These are phyloP conservation scores for Amphimallon solstitiale DNA, from an alignment of 2,888 invertebrate genomes.

Conservation along the genomic window DNA sequence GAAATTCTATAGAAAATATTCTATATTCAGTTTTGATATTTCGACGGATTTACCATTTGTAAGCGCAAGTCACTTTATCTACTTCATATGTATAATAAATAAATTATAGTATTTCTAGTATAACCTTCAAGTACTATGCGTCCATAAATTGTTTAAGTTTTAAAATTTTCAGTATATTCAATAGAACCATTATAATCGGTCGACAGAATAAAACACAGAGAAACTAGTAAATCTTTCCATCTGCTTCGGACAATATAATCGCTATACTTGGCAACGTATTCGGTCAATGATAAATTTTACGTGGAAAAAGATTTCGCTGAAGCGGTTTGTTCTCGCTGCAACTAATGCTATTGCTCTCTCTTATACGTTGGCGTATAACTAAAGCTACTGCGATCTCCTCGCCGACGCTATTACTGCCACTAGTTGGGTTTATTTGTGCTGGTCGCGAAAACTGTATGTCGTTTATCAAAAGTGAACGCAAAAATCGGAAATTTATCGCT, in stretches of 20 bases:
- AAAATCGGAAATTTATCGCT: conserved; percentile 12
- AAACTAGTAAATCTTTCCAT: conserved; percentile 34
- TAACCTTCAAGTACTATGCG: too few relatives aligned
- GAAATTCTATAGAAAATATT: too few relatives aligned
- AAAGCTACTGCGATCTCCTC: neutral
- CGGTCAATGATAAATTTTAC: conserved; percentile 32
- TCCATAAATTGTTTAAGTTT: too few relatives aligned
- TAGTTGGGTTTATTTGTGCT: neutral
- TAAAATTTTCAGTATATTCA: too few relatives aligned
- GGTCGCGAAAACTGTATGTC: neutral
- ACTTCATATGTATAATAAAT: too few relatives aligned
- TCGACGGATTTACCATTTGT: too few relatives aligned
- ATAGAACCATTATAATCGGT: too few relatives aligned
- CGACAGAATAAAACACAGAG: neutral
- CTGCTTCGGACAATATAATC: conserved; percentile 38
- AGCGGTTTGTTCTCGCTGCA: conserved; percentile 12
- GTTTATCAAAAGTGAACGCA: conserved; percentile 10
- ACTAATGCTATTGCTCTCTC: conserved; percentile 3
- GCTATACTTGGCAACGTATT: conserved; percentile 32
- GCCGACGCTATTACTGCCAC: neutral
- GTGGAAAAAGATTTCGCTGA: conserved; percentile 22
- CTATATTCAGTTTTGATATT: too few relatives aligned
- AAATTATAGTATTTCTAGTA: too few relatives aligned
- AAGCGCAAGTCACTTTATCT: too few relatives aligned
- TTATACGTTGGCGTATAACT: neutral